Percentiles rank a stretch among this genome's conserved stretches.
Evolutionary conservation across 2,797 vertebrate species (phyloP).

Genomic region (Podarcis lilfordi): DNA sequence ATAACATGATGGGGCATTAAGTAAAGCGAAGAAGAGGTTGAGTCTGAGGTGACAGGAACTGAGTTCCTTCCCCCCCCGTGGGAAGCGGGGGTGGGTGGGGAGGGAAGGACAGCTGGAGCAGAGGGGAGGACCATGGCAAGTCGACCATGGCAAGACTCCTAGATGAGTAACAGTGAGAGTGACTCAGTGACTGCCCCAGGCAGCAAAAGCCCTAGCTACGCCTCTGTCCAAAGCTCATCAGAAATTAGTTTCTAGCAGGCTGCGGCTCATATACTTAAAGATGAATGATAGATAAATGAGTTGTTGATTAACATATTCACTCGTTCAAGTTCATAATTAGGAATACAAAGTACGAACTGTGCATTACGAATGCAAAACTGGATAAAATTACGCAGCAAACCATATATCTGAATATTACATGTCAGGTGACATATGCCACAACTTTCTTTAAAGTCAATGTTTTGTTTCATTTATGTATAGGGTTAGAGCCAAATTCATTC

Average conservation of each 20-base stretch:
- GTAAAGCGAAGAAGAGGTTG: too few species aligned
- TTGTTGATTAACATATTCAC: background rate
- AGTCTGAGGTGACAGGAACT: too few species aligned
- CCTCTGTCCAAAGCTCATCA: background rate
- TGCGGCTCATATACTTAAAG: background rate
- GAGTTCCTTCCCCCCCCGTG: too few species aligned
- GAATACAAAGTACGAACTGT: background rate
- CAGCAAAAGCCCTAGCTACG: too few species aligned
- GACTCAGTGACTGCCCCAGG: too few species aligned
- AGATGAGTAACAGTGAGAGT: too few species aligned
- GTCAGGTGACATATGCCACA: background rate
- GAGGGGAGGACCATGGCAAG: too few species aligned
- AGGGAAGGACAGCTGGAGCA: too few species aligned
- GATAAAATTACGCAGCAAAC: background rate
- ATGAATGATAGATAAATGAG: background rate
- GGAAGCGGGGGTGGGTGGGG: too few species aligned
- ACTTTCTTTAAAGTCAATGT: background rate
- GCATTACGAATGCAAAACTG: background rate
- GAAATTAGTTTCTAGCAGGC: background rate
- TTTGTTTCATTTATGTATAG: background rate
- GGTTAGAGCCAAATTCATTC: too few species aligned
- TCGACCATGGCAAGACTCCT: too few species aligned
- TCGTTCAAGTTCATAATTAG: background rate
- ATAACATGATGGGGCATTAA: too few species aligned
- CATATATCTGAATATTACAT: background rate